Evolutionary conservation across 2,888 invertebrate species (phyloP).

Genomic region (Papilio demoleus): DNA sequence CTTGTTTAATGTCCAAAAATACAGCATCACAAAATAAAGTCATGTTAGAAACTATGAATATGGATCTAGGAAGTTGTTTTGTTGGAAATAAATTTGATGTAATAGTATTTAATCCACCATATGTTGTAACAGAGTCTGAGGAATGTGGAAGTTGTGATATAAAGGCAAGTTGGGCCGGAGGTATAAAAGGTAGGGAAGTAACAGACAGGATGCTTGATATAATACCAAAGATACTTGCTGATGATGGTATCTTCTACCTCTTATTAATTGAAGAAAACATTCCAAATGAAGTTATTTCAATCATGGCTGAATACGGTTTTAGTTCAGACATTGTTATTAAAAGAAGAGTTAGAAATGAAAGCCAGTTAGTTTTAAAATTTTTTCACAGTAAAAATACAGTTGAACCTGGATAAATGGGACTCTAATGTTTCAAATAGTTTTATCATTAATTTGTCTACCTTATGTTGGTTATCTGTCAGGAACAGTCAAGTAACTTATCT

Average conservation of each 20-base stretch:
- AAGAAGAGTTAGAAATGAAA: conserved; percentile 93
- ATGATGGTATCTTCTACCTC: conserved; percentile 92
- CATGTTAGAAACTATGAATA: conserved; percentile 84
- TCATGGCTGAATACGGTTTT: conserved; percentile 84
- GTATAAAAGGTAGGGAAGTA: conserved; percentile 88
- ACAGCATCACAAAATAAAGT: conserved; percentile 89
- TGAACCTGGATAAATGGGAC: no score
- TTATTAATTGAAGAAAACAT: conserved; percentile 95
- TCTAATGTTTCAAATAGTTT: no score
- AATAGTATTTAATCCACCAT: conserved; percentile 98
- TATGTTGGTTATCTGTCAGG: no score
- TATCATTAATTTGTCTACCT: no score
- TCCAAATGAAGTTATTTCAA: conserved; percentile 86
- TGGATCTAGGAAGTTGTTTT: conserved; percentile 86
- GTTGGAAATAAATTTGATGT: conserved; percentile 88
- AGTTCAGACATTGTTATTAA: conserved; percentile 85
- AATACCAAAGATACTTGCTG: conserved; percentile 88
- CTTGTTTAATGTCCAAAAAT: conserved; percentile 87
- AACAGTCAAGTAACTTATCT: no score
- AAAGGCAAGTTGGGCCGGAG: conserved; percentile 91
- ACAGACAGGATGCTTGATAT: conserved; percentile 88
- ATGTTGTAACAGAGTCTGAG: conserved; percentile 93
- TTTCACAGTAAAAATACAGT: conserved; percentile 42
- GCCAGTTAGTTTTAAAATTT: conserved; percentile 90
- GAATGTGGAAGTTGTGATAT: conserved; percentile 86